Conservation (phyloP, 2,888 invertebrate genomes). For the Philereme transversata region DNA sequence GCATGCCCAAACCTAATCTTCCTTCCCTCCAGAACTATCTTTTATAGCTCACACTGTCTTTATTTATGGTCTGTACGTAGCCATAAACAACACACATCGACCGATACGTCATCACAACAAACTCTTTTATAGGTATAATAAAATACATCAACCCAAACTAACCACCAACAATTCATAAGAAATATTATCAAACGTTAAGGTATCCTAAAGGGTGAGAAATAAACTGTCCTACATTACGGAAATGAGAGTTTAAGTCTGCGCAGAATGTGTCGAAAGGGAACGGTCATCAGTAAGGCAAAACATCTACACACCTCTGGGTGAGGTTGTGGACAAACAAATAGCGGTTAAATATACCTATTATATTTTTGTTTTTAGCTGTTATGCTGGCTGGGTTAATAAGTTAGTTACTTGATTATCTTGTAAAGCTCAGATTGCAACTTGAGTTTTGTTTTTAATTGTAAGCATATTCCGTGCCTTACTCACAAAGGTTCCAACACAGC, state of each 20-base stretch:
- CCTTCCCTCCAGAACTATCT: too few relatives aligned
- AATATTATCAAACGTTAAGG: slow-evolving; percentile 66
- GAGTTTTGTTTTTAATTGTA: too few relatives aligned
- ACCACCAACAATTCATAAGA: slow-evolving; percentile 59
- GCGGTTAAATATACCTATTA: background rate
- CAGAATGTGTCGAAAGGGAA: slow-evolving; percentile 61
- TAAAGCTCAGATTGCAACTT: too few relatives aligned
- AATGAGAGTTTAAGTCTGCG: slow-evolving; percentile 79
- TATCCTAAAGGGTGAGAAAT: slow-evolving; percentile 59
- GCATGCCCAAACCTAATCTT: too few relatives aligned
- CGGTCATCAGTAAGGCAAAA: slow-evolving; percentile 63
- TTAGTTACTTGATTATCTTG: too few relatives aligned
- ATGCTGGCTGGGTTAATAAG: too few relatives aligned
- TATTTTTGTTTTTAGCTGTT: too few relatives aligned
- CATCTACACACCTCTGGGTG: slow-evolving; percentile 46
- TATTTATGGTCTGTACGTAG: too few relatives aligned
- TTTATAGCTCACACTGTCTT: too few relatives aligned
- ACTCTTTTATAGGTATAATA: slow-evolving; percentile 41
- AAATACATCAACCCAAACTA: slow-evolving; percentile 47
- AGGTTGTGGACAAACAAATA: slow-evolving; percentile 11
- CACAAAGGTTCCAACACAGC: too few relatives aligned
- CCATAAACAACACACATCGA: slow-evolving; percentile 28
- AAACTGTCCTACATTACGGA: slow-evolving; percentile 73
- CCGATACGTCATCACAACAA: slow-evolving; percentile 39
- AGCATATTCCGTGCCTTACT: too few relatives aligned